Percentiles rank a stretch among this genome's conserved stretches.
phyloP scores from a whole-genome alignment of 2,888 invertebrate genomes.

The Galeopsomyia nigrocyanea region DNA sequence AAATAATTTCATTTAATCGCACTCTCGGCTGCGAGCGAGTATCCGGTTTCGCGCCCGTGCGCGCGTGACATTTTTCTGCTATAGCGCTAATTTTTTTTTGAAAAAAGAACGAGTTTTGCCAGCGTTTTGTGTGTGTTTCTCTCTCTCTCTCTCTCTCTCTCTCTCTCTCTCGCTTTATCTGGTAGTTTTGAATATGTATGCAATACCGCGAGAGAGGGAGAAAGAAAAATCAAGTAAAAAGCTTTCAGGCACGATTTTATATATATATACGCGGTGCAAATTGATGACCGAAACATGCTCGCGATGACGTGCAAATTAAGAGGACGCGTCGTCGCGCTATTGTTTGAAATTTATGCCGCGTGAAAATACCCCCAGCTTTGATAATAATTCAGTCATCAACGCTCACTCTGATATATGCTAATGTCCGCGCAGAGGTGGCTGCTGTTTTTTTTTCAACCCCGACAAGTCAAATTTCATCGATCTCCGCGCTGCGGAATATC shows the following conservation, averaged over 20 bases:
- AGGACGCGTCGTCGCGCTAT: not conserved
- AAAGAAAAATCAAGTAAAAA: conserved; percentile 2
- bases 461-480: too few species aligned
- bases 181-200: conserved; percentile 25
- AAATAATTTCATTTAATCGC: conserved; percentile 65
- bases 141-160: too few species aligned
- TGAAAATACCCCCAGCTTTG: conserved; percentile 4
- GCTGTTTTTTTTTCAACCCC: too few species aligned
- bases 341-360: conserved; percentile 26
- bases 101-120: not conserved
- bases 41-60: conserved; percentile 7
- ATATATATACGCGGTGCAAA: conserved; percentile 2
- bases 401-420: too few species aligned
- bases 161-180: too few species aligned
- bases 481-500: too few species aligned
- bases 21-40: conserved; percentile 1
- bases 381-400: too few species aligned
- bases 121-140: too few species aligned
- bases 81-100: conserved; percentile 12
- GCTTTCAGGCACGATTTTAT: too few species aligned
- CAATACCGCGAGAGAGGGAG: not conserved
- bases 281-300: conserved; percentile 26
- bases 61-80: conserved; percentile 10
- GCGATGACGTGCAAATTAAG: conserved; percentile 25
- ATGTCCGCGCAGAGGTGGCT: too few species aligned